Evolutionary conservation across 1,140 invertebrate genomes (phyloP).

Genomic region (Lepidurus arcticus): DNA sequence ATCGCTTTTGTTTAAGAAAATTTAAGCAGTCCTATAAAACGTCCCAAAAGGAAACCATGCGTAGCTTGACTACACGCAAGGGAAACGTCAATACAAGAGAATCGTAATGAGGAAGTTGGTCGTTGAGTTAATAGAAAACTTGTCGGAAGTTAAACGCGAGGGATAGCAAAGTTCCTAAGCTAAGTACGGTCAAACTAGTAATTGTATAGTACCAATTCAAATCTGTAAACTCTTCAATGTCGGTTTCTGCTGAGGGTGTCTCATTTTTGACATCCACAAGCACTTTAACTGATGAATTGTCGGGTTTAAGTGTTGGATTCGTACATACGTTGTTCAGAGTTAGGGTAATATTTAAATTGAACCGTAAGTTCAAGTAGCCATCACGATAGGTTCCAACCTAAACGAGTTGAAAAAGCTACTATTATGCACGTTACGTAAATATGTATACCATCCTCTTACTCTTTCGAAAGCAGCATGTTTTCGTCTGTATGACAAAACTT

Average conservation of each 20-base stretch:
- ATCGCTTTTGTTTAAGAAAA: no score
- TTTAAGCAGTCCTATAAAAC: background rate
- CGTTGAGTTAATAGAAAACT: background rate
- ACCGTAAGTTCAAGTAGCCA: background rate
- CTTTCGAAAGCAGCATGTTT: background rate
- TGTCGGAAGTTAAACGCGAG: background rate
- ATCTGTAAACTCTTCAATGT: background rate
- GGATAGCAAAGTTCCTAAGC: constrained; percentile 16
- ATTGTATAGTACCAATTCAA: background rate
- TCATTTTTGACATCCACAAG: background rate
- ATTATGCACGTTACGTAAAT: background rate
- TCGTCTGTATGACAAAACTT: background rate
- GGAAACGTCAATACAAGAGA: constrained; percentile 12
- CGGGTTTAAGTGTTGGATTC: background rate
- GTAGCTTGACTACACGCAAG: background rate
- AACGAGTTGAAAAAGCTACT: background rate
- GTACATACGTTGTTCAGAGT: background rate
- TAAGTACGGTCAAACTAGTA: background rate
- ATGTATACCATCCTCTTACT: background rate
- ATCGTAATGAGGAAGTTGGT: constrained; percentile 13
- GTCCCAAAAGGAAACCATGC: background rate
- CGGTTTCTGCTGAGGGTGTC: background rate
- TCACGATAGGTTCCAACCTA: background rate
- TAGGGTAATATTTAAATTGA: background rate
- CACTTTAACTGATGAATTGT: background rate